Conservation (phyloP, 2,888 invertebrate species). For the Dryocosmus kuriphilus region DNA sequence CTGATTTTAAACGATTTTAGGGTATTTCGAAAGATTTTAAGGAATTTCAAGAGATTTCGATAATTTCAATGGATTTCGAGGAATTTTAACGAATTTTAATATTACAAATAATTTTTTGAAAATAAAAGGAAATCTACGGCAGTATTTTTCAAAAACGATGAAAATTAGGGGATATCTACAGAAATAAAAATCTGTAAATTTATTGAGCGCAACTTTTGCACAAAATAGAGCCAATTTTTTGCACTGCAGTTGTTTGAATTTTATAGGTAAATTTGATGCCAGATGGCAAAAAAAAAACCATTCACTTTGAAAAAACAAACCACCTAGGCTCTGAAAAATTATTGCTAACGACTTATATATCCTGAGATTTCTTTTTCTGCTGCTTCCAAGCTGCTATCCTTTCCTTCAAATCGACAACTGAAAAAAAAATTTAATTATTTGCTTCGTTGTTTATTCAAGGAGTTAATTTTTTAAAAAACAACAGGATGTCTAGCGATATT, state of each 20-base stretch:
- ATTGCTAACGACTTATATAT: conserved; percentile 68
- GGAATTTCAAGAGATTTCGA: no score
- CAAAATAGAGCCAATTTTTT: conserved; percentile 73
- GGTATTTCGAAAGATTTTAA: no score
- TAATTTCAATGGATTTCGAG: no score
- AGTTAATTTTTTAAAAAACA: no score
- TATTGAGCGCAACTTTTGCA: conserved; percentile 73
- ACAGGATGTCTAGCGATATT: no score
- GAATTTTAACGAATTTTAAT: no score
- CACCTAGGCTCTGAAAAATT: conserved; percentile 43
- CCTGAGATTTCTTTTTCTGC: conserved; percentile 81
- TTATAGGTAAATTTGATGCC: conserved; percentile 50
- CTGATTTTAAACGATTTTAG: no score
- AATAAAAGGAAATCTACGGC: no score
- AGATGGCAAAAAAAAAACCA: conserved; percentile 57
- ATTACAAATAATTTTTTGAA: no score
- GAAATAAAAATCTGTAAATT: conserved; percentile 75
- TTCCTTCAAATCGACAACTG: conserved; percentile 91
- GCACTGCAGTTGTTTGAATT: conserved; percentile 64
- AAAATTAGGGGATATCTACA: no score
- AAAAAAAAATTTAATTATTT: conserved; percentile 67
- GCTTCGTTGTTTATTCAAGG: not conserved
- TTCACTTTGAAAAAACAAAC: conserved; percentile 51
- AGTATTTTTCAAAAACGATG: no score
- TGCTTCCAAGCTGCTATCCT: conserved; percentile 93